A percentile compares a stretch with the other conserved stretches of the same genome.
Evolutionary conservation across 2,113 vertebrate species (phyloP).

Genomic region (Aplodontia rufa): DNA sequence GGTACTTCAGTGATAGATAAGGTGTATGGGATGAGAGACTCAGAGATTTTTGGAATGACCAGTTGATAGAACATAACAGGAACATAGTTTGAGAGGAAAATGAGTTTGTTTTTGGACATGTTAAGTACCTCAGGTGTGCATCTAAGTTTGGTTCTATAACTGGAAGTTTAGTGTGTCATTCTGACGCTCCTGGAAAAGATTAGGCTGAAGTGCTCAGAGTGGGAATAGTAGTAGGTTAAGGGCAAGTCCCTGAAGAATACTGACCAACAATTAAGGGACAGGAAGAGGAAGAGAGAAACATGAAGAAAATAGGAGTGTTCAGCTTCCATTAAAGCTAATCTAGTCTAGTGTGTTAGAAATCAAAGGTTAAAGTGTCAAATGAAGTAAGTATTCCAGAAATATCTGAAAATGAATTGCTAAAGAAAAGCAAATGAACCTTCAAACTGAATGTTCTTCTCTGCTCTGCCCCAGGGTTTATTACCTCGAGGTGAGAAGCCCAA

Average conservation of each 20-base stretch:
- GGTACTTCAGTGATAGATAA: background rate
- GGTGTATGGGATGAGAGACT: background rate
- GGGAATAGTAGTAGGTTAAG: background rate
- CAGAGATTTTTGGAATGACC: background rate
- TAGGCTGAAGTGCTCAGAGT: background rate
- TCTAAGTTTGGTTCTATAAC: background rate
- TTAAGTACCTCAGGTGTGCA: background rate
- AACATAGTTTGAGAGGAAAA: background rate
- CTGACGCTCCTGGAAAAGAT: background rate
- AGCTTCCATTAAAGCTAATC: background rate
- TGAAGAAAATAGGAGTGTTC: background rate
- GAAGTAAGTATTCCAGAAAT: background rate
- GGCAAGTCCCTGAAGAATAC: background rate
- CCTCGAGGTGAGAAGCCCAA: constrained; percentile 97
- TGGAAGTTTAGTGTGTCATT: background rate
- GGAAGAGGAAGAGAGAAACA: background rate
- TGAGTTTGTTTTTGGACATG: background rate
- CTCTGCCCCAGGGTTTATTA: constrained; percentile 90
- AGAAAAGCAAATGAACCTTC: background rate
- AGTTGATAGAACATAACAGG: background rate
- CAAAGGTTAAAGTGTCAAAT: background rate
- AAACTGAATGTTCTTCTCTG: constrained; percentile 40
- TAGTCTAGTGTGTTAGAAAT: background rate
- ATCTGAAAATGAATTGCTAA: background rate
- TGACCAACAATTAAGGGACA: background rate